Evolutionary conservation across 2,888 invertebrate species (phyloP), one percentile per base, ranked within the genome.

Genomic region (Deilephila porcellus): DNA sequence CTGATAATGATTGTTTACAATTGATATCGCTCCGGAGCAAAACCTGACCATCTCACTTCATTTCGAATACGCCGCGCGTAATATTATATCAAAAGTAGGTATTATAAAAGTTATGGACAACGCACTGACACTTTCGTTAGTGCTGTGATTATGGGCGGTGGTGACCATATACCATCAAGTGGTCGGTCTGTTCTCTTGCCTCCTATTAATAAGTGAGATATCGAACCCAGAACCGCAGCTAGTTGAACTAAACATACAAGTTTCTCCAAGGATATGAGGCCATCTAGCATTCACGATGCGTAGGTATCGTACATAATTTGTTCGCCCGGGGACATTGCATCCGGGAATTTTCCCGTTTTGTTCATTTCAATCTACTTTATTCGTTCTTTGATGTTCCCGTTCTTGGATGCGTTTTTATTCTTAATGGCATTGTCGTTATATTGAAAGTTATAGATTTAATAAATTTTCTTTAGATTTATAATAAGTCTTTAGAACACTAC

Each of bases 311-410:
- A 17, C 67, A 63, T 63, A 63, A 63, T 34, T 63, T 63, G 34
- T n/a, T 34, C 63, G 34, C 63, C 7, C 17, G 45, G 25, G 52
- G 25, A 14, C 45, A 67, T 52, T 67, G 67, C 67, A 52, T 67
- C 67, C 67, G 67, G 64, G 67, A 67, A 25, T 17, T 67, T 80
- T 80, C 78, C 80, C 77, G 71, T 74, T 72, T 25, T 67, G 25
- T 67, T 67, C 45, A 67, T 52, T 67, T 25, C 45, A 45, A 67
- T 67, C 52, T 67, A 20, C 17, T n/a, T 67, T 67, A 67, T 67
- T 52, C 56, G 56, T 56, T 56, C 17, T 56, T 56, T 56, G 5
- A 56, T 56, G 11, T 56, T 19, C n/a, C 19, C 6, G 17, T 56
- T 56, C 8, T 45, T 45, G 45, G 14, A 45, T 11, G 14, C 14